phyloP scores from a whole-genome alignment of 2,888 invertebrate genomes.

The Diogma glabrata region DNA sequence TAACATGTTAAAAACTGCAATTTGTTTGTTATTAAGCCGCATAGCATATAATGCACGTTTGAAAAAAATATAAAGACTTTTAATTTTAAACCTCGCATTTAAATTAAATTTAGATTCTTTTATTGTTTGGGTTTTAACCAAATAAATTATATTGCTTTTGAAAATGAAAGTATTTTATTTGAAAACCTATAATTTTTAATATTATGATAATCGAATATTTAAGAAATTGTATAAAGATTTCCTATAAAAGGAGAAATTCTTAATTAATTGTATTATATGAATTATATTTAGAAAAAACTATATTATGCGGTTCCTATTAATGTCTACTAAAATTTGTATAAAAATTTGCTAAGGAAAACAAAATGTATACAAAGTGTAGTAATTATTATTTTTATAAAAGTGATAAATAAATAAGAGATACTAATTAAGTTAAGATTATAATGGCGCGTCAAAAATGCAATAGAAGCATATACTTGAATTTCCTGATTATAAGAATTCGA shows the following conservation, averaged over 20 bases:
- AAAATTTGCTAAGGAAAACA: constrained; percentile 27
- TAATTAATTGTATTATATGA: constrained; percentile 4
- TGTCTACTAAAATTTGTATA: constrained; percentile 19
- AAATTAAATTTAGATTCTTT: background rate
- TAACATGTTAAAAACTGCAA: too few relatives aligned
- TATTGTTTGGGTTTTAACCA: constrained; percentile 8
- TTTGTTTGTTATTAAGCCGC: too few relatives aligned
- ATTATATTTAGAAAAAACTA: constrained; percentile 7
- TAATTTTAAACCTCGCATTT: constrained; percentile 9
- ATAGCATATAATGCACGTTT: too few relatives aligned
- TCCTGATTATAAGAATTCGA: too few relatives aligned
- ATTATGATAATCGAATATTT: too few relatives aligned
- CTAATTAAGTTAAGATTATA: too few relatives aligned
- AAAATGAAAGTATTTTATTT: background rate
- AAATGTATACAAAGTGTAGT: constrained; percentile 13
- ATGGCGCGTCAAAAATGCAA: too few relatives aligned
- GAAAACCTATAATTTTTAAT: too few relatives aligned
- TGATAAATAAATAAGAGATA: constrained; percentile 8
- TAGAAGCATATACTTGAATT: too few relatives aligned
- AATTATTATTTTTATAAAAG: constrained; percentile 9
- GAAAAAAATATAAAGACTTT: too few relatives aligned
- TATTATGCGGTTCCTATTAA: constrained; percentile 35
- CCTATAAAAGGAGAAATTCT: constrained; percentile 3
- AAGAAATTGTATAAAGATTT: too few relatives aligned
- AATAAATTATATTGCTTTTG: constrained; percentile 1